These are phyloP conservation scores for Caenorhabditis briggsae DNA, from an alignment of 1,140 invertebrate genomes.

Conservation along the genomic window DNA sequence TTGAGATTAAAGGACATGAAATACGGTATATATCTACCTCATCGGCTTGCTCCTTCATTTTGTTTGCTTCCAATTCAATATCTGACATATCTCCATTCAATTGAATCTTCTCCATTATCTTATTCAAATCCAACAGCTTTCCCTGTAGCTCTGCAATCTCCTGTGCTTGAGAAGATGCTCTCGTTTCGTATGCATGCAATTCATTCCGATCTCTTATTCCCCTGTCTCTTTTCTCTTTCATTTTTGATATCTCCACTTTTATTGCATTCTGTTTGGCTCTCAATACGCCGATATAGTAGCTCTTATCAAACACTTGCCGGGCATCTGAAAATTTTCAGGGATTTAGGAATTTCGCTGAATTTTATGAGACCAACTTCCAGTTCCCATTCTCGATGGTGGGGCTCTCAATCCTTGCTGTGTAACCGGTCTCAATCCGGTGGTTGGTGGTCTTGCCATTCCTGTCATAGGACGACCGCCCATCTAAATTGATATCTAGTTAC, in stretches of 20 bases:
- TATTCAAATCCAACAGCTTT: constrained; percentile 35
- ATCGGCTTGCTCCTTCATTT: constrained; percentile 48
- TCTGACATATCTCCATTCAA: constrained; percentile 51
- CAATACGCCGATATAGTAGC: constrained; percentile 13
- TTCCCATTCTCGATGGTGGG: constrained; percentile 17
- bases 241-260: constrained; percentile 32
- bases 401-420: constrained; percentile 40
- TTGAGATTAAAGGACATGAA: too few relatives aligned
- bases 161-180: constrained; percentile 17
- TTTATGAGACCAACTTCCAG: background rate
- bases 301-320: constrained; percentile 33
- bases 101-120: constrained; percentile 48
- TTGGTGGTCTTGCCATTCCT: constrained; percentile 44
- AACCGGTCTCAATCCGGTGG: constrained; percentile 12
- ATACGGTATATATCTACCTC: too few relatives aligned
- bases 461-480: constrained; percentile 36
- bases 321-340: background rate
- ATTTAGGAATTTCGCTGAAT: background rate
- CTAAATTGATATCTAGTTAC: background rate
- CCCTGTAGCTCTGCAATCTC: constrained; percentile 24
- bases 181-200: constrained; percentile 34
- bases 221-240: constrained; percentile 38
- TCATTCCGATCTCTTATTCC: constrained; percentile 26
- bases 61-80: constrained; percentile 43
- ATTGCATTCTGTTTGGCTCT: constrained; percentile 24